Evolutionary conservation across 1,140 invertebrate species (phyloP).

Genomic region (Pseudomyrmex gracilis): DNA sequence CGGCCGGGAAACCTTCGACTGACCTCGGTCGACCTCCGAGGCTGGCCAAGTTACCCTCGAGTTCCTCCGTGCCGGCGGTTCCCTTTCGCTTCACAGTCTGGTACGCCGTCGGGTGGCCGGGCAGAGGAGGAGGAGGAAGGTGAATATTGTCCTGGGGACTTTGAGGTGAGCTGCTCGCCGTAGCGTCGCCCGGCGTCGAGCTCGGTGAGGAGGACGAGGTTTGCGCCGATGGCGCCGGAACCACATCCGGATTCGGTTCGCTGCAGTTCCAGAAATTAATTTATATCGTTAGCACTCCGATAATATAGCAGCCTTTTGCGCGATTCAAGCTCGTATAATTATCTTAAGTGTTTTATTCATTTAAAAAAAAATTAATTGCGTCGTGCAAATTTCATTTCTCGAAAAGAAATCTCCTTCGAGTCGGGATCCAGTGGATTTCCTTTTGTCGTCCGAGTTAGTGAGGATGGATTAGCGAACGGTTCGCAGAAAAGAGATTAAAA

Average conservation of each 20-base stretch:
- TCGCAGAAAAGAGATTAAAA: constrained; percentile 34
- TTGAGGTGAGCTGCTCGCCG: constrained; percentile 88
- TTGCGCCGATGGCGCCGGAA: constrained; percentile 92
- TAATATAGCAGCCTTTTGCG: not conserved
- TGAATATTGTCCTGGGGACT: constrained; percentile 89
- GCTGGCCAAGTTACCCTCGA: constrained; percentile 92
- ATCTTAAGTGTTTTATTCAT: not conserved
- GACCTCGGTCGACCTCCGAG: constrained; percentile 93
- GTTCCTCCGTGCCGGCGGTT: constrained; percentile 88
- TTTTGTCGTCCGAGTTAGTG: not conserved
- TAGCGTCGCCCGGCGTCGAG: constrained; percentile 87
- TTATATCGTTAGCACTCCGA: constrained; percentile 6
- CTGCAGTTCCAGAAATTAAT: constrained; percentile 74
- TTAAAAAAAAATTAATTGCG: not conserved
- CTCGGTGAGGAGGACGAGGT: constrained; percentile 88
- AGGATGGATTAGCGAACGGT: not conserved
- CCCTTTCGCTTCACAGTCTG: constrained; percentile 94
- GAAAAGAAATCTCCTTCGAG: not conserved
- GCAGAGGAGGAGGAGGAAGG: constrained; percentile 92
- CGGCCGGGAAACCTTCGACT: constrained; percentile 90
- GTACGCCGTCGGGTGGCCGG: constrained; percentile 90
- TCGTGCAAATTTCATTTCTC: not conserved
- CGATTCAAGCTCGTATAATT: not conserved
- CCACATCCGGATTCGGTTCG: constrained; percentile 92
- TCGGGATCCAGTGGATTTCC: not conserved